These are phyloP conservation scores for Lucinisca nassula DNA, from an alignment of 2,888 invertebrate species.

Conservation along the genomic window DNA sequence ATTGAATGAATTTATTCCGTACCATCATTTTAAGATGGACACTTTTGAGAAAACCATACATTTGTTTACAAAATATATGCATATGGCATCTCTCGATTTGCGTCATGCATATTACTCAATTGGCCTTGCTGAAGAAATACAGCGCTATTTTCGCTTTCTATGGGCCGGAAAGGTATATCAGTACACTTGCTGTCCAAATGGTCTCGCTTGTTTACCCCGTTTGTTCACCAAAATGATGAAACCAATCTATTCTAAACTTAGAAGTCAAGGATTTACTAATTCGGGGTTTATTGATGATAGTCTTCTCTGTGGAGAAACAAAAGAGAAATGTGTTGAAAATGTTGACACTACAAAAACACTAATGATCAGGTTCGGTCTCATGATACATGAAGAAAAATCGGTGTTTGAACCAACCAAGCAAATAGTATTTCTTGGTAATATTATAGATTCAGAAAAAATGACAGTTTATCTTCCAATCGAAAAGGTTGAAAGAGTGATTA, in stretches of 20 bases:
- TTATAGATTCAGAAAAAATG: conserved; percentile 50
- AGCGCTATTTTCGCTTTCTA: conserved; percentile 44
- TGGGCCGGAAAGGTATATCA: conserved; percentile 49
- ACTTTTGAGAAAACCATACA: no score
- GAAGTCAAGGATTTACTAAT: not conserved
- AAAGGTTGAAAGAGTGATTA: not conserved
- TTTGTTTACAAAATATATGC: conserved; percentile 58
- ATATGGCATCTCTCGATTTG: conserved; percentile 65
- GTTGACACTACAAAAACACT: not conserved
- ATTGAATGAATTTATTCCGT: conserved; percentile 41
- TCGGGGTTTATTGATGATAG: not conserved
- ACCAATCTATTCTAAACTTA: conserved; percentile 55
- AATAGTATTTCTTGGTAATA: conserved; percentile 38
- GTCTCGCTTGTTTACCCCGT: not conserved
- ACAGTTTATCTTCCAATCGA: conserved; percentile 11
- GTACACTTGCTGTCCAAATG: conserved; percentile 50
- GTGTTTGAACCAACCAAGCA: conserved; percentile 5
- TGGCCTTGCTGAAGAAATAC: conserved; percentile 31
- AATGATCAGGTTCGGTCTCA: not conserved
- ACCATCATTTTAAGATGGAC: no score
- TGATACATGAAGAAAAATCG: not conserved
- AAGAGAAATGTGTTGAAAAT: not conserved
- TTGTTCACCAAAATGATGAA: conserved; percentile 70
- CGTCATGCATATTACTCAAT: conserved; percentile 69
- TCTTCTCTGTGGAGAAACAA: not conserved